Conservation (phyloP, 2,113 vertebrate genomes). For the Megaceryle torquata region DNA sequence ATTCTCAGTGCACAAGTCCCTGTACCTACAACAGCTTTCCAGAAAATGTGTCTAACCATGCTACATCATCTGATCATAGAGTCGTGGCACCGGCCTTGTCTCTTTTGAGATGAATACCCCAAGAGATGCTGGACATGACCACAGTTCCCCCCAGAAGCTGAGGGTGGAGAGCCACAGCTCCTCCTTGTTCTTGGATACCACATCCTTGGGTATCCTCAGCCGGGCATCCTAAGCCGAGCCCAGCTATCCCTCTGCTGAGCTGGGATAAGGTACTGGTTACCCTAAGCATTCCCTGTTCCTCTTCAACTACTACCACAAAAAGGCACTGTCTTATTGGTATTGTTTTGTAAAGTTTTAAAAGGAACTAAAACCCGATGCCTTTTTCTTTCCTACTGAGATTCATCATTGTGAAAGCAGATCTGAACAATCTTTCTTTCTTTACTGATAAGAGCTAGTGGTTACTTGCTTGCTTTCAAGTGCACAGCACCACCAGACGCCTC, state of each 20-base stretch:
- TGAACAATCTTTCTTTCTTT: neutral
- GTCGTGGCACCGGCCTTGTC: rapidly evolving
- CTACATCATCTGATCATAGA: rapidly evolving
- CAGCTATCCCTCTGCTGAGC: neutral
- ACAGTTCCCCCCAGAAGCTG: rapidly evolving
- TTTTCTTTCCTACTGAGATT: neutral
- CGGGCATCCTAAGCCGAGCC: neutral
- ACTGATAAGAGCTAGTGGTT: neutral
- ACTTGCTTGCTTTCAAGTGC: neutral
- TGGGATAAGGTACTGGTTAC: neutral
- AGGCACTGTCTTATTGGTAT: neutral
- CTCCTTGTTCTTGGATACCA: neutral
- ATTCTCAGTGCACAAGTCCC: neutral
- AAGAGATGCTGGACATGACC: neutral
- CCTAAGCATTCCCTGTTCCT: neutral
- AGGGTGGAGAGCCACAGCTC: neutral
- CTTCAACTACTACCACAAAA: neutral
- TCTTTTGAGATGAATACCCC: too few relatives aligned
- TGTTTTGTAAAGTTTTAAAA: neutral
- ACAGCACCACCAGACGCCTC: neutral
- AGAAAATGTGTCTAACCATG: neutral
- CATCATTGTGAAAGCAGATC: neutral
- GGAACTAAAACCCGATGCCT: neutral
- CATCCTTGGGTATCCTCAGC: neutral
- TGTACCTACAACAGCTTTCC: neutral